Percentiles rank a stretch among this genome's conserved stretches.
Conservation (phyloP, 2,113 vertebrate genomes). For the Pogona vitticeps region DNA sequence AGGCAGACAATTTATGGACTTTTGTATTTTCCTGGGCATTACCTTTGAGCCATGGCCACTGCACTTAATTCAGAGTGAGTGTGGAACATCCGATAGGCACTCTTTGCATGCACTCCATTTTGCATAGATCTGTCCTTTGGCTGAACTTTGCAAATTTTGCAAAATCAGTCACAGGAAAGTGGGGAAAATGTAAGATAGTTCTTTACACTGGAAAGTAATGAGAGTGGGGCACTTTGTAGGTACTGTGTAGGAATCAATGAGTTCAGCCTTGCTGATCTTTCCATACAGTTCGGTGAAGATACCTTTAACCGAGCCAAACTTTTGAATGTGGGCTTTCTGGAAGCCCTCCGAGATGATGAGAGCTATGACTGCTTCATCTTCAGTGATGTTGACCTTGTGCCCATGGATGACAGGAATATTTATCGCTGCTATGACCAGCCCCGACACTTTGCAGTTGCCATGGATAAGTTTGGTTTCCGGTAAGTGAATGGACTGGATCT, state of each 20-base stretch:
- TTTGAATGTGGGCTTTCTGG: slow-evolving; percentile 93
- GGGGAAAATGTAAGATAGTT: background rate
- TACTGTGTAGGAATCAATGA: background rate
- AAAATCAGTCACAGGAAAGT: background rate
- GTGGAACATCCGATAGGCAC: background rate
- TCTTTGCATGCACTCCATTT: background rate
- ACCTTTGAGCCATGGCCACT: background rate
- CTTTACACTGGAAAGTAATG: background rate
- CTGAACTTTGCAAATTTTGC: background rate
- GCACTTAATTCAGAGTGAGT: background rate
- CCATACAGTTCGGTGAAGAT: slow-evolving; percentile 89
- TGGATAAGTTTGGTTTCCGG: slow-evolving; percentile 89
- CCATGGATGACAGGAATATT: slow-evolving; percentile 99
- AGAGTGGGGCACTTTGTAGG: background rate
- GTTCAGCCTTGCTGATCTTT: background rate
- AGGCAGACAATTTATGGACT: background rate
- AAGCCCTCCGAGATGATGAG: slow-evolving; percentile 88
- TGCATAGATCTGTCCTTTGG: background rate
- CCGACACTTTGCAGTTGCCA: slow-evolving; percentile 95
- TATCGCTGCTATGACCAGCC: slow-evolving; percentile 98
- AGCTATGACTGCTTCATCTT: slow-evolving; percentile 98
- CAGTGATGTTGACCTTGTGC: slow-evolving; percentile 96
- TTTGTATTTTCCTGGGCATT: background rate
- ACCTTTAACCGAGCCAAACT: slow-evolving; percentile 97
- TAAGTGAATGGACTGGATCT: slow-evolving; percentile 15